A percentile compares a stretch with the other conserved stretches of the same genome.
These are phyloP conservation scores for Cepaea hortensis DNA, from an alignment of 2,888 invertebrate species.

Conservation along the genomic window DNA sequence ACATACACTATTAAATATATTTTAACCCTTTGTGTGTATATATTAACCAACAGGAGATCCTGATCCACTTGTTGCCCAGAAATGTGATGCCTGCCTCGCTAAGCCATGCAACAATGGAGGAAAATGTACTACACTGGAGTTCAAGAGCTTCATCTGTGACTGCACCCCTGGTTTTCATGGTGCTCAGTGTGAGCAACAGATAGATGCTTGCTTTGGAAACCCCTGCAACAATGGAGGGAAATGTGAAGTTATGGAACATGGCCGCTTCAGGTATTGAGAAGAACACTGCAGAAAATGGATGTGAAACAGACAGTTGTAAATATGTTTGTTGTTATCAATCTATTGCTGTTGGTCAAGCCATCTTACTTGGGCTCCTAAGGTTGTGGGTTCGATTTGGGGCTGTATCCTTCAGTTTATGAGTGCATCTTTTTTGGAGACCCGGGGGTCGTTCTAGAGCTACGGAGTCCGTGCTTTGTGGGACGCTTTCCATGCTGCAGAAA, in stretches of 20 bases:
- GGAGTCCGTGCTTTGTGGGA: no score
- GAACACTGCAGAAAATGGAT: neutral
- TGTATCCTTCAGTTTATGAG: no score
- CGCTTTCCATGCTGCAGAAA: no score
- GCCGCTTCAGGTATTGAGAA: conserved; percentile 87
- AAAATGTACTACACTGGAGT: conserved; percentile 80
- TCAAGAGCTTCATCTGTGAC: conserved; percentile 84
- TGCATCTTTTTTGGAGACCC: no score
- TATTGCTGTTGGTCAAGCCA: neutral
- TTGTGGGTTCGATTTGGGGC: no score
- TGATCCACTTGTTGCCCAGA: conserved; percentile 79
- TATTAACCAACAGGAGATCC: conserved; percentile 62
- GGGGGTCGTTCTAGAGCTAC: no score
- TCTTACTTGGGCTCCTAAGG: no score
- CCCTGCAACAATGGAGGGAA: conserved; percentile 94
- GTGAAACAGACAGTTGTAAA: neutral
- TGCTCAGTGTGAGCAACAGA: conserved; percentile 92
- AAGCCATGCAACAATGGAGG: conserved; percentile 94
- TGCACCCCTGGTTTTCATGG: conserved; percentile 98
- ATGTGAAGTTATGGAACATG: conserved; percentile 95
- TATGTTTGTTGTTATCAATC: neutral
- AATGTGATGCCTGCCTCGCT: conserved; percentile 96
- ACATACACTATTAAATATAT: no score
- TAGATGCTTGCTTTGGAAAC: conserved; percentile 98
- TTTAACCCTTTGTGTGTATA: neutral